Base-by-base conservation (phyloP, 2,888 invertebrate genomes). In the Ormyrus pomaceus region DNA sequence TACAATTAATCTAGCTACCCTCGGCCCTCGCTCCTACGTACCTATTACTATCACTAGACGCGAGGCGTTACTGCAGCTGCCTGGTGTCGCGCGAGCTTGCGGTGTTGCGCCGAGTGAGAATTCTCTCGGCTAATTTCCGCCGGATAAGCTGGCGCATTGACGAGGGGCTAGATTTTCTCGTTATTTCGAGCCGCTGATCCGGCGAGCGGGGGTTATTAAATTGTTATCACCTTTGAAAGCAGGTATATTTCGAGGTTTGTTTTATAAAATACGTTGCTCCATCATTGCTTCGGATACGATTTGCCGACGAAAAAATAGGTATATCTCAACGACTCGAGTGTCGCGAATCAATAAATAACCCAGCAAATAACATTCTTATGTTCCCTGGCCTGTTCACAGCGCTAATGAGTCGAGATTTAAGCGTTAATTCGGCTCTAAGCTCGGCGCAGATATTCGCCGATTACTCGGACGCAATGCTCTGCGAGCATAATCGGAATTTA, bases 1-100 rank as follows among this genome's bases (percentile, higher is more conserved):
- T 89, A 89, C 89, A 89, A 89, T 89, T 89, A 89, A 89, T 89
- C 89, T 89, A 19, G 87, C 86, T 19, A 8, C 48, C 9, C 55
- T n/a, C 58, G 6, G 55, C 48, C 6, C 66, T 0, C 11, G 9
- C 53, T n/a, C 5, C 45, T 71, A 7, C 55, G 19, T 51, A 53
- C 55, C 64, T 56, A 69, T 77, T 77, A 77, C 51, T 71, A 65
- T 76, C 50, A 62, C 66, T 56, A 71, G 56, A 46, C 53, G 56
- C 55, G 56, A 34, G 34, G 34, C 34, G 34, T 34, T 34, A 34
- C 34, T 34, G 34, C 34, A 4, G 34, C 34, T 34, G 34, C 1
- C 19, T 19, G 19, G 19, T 19, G 34, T 34, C 34, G 34, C 34
- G 6, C 19, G 62, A 62, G 45, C 62, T 62, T 62, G 7, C 59